phyloP scores from a whole-genome alignment of 2,797 vertebrate species.

The Ptychobarbus kaznakovi region DNA sequence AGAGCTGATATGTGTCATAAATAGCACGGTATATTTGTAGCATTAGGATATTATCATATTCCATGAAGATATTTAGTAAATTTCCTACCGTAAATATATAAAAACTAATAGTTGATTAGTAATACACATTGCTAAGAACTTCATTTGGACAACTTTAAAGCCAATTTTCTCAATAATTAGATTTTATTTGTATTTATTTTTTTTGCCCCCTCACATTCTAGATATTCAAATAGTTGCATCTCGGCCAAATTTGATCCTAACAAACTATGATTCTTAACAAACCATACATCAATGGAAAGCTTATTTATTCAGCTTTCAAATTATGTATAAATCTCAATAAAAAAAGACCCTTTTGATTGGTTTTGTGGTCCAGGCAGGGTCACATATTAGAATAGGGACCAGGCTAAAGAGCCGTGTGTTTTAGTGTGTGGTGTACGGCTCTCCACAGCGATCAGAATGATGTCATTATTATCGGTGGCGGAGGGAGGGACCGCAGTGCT shows the following conservation, averaged over 20 bases:
- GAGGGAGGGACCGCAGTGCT: slow-evolving; percentile 65
- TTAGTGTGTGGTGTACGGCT: slow-evolving; percentile 11
- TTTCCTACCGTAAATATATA: neutral
- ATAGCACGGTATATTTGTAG: no score
- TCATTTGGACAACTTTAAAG: no score
- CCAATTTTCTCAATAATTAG: no score
- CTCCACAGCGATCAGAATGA: slow-evolving; percentile 69
- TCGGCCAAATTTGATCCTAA: no score
- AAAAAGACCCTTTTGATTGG: neutral
- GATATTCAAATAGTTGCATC: neutral
- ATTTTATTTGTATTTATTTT: no score
- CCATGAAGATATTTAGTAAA: neutral
- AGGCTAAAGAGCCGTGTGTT: neutral
- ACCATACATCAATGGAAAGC: no score
- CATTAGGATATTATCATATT: no score
- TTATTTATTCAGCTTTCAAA: no score
- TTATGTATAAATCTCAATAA: no score
- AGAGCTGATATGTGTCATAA: no score
- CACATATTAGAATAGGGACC: neutral
- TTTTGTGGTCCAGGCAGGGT: neutral
- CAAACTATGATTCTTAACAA: no score
- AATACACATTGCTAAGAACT: neutral
- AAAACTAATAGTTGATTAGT: neutral
- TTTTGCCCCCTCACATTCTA: neutral
- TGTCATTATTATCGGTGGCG: slow-evolving; percentile 76